A percentile compares a stretch with the other conserved stretches of the same genome.
These are phyloP conservation scores for Caenorhabditis tropicalis DNA, from an alignment of 1,140 invertebrate species.

Conservation along the genomic window DNA sequence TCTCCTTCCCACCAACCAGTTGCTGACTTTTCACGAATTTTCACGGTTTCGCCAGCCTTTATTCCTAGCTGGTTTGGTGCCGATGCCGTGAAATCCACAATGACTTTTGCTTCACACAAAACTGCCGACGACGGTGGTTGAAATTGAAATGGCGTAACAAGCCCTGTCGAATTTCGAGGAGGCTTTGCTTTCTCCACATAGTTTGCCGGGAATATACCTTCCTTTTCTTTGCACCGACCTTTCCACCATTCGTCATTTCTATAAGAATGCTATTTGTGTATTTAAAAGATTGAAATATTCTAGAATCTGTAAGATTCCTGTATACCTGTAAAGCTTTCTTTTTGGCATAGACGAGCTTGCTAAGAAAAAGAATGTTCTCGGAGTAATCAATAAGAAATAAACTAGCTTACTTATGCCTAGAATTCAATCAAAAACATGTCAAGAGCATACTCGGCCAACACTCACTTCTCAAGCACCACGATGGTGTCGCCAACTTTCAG, in stretches of 20 bases:
- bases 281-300: no score
- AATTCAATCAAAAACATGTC: not conserved
- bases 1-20: constrained; percentile 99
- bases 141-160: no score
- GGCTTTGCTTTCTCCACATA: constrained; percentile 75
- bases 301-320: no score
- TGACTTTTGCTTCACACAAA: constrained; percentile 51
- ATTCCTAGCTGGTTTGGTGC: constrained; percentile 78
- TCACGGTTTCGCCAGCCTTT: constrained; percentile 89
- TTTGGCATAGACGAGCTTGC: not conserved
- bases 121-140: not conserved
- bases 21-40: constrained; percentile 92
- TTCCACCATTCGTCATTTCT: constrained; percentile 93
- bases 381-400: no score
- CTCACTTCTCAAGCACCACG: constrained; percentile 83
- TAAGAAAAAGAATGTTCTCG: not conserved
- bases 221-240: constrained; percentile 82
- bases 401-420: not conserved
- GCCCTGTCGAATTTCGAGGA: no score
- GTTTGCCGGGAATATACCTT: constrained; percentile 87
- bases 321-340: not conserved
- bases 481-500: constrained; percentile 91
- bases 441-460: not conserved
- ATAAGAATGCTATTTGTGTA: no score
- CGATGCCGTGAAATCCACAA: constrained; percentile 61